Percentiles rank a stretch among this genome's conserved stretches.
These are phyloP conservation scores for Ericerus pela DNA, from an alignment of 1,140 invertebrate genomes.

Conservation along the genomic window DNA sequence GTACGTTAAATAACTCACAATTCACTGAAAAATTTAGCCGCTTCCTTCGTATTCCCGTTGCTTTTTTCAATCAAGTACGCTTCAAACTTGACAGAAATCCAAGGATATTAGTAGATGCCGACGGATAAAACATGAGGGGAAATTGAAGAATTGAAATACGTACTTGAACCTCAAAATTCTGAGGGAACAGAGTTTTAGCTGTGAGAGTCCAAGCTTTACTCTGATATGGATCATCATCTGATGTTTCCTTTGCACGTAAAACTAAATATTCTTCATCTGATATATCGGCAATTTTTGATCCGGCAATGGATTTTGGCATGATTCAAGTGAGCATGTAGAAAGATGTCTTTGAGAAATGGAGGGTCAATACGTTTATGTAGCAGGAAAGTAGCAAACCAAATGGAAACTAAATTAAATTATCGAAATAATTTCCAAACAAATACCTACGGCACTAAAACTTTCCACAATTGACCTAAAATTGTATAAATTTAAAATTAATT, in stretches of 20 bases:
- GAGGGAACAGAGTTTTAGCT: slow-evolving; percentile 69
- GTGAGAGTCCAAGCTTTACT: slow-evolving; percentile 86
- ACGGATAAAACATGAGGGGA: background rate
- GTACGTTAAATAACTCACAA: slow-evolving; percentile 34
- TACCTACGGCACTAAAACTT: too few relatives aligned
- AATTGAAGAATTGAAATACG: background rate
- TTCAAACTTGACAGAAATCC: slow-evolving; percentile 39
- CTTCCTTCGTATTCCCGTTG: slow-evolving; percentile 59
- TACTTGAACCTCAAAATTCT: slow-evolving; percentile 70
- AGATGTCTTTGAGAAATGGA: too few relatives aligned
- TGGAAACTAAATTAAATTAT: too few relatives aligned
- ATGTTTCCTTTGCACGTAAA: slow-evolving; percentile 50
- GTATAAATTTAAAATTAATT: too few relatives aligned
- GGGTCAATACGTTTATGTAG: too few relatives aligned
- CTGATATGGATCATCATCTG: slow-evolving; percentile 51
- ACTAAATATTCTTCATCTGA: slow-evolving; percentile 63
- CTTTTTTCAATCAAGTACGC: slow-evolving; percentile 66
- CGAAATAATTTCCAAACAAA: too few relatives aligned
- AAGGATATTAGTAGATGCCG: background rate
- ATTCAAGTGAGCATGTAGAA: too few relatives aligned
- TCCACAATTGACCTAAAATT: too few relatives aligned
- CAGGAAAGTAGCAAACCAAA: too few relatives aligned
- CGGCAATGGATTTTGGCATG: background rate
- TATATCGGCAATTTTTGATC: background rate
- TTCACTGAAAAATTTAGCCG: slow-evolving; percentile 63